phyloP scores from a whole-genome alignment of 2,888 invertebrate genomes.

The Tanypteryx hageni region DNA sequence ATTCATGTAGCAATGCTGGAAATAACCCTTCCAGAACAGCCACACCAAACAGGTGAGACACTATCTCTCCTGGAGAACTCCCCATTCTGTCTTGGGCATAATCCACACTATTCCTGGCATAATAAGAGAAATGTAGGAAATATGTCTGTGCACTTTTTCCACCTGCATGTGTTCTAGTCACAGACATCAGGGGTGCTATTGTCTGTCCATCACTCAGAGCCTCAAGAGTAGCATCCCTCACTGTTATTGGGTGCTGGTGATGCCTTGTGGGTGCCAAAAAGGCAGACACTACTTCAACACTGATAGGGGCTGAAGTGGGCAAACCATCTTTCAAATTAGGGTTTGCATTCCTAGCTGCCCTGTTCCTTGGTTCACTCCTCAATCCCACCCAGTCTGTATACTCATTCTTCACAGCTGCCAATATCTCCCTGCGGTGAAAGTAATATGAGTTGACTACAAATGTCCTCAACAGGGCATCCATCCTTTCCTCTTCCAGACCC shows the following conservation, averaged over 20 bases:
- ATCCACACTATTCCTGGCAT: conserved; percentile 83
- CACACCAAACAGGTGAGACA: conserved; percentile 86
- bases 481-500: conserved; percentile 90
- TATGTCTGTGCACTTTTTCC: conserved; percentile 83
- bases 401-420: conserved; percentile 91
- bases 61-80: conserved; percentile 86
- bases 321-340: not conserved
- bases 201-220: conserved; percentile 92
- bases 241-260: conserved; percentile 88
- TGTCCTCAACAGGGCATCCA: conserved; percentile 79
- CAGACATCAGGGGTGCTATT: conserved; percentile 85
- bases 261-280: conserved; percentile 77
- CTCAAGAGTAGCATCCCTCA: conserved; percentile 90
- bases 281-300: not conserved
- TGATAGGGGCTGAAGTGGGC: not conserved
- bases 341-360: not conserved
- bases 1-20: not conserved
- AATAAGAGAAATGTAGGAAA: conserved; percentile 90
- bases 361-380: not conserved
- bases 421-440: conserved; percentile 92
- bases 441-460: conserved; percentile 92
- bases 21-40: conserved; percentile 84
- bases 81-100: conserved; percentile 87
- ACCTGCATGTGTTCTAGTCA: conserved; percentile 83
- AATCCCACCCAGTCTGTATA: conserved; percentile 89